A percentile compares a stretch with the other conserved stretches of the same genome.
These are phyloP conservation scores for Porphyrio hochstetteri DNA, from an alignment of 2,113 vertebrate species.

Conservation along the genomic window DNA sequence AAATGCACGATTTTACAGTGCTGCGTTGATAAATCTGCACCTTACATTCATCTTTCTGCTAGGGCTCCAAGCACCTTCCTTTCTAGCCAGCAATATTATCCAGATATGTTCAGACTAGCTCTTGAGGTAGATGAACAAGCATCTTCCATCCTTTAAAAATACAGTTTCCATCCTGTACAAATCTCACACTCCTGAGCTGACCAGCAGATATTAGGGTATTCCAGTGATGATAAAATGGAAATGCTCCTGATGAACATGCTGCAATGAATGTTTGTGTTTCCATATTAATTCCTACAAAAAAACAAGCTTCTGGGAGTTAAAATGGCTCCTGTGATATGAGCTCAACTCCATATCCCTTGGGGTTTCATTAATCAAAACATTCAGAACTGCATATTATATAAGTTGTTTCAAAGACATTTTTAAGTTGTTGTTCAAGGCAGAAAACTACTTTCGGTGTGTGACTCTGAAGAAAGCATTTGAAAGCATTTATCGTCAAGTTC, in stretches of 20 bases:
- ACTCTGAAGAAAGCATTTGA: background rate
- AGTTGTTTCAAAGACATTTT: background rate
- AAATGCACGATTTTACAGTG: background rate
- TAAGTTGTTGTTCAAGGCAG: background rate
- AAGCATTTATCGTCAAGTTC: background rate
- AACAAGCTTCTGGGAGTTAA: background rate
- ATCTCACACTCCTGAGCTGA: background rate
- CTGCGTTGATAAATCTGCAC: background rate
- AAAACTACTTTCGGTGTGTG: background rate
- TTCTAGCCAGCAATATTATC: background rate
- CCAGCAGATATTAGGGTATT: background rate
- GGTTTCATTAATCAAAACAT: slow-evolving; percentile 7
- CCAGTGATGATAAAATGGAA: background rate
- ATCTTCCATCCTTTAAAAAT: background rate
- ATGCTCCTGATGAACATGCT: background rate
- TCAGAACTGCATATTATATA: background rate
- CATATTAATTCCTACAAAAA: background rate
- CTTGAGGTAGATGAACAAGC: background rate
- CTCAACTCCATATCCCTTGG: background rate
- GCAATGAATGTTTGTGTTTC: background rate
- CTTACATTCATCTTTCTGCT: background rate
- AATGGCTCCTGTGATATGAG: background rate
- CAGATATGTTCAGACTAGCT: background rate
- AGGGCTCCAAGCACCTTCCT: background rate
- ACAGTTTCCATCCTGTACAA: background rate